Evolutionary conservation across 2,113 vertebrate genomes (phyloP).

Genomic region (Taurulus bubalis): DNA sequence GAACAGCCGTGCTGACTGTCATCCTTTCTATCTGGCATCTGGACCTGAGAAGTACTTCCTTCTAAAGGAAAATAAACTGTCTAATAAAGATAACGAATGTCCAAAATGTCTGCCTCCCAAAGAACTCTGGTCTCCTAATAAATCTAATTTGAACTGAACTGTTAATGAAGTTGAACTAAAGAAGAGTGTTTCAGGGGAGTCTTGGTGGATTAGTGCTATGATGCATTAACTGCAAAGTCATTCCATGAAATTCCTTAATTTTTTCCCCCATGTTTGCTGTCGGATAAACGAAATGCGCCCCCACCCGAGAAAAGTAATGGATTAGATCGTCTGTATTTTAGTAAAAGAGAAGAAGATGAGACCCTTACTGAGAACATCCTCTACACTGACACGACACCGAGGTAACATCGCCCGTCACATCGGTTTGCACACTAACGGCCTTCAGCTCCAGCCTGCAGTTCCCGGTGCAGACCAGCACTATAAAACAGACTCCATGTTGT

Average conservation of each 20-base stretch:
- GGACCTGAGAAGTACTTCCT: slow-evolving; percentile 64
- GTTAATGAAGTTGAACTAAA: background rate
- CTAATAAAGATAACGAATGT: slow-evolving; percentile 29
- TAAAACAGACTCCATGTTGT: slow-evolving; percentile 85
- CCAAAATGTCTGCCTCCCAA: slow-evolving; percentile 3
- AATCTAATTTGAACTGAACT: background rate
- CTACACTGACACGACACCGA: slow-evolving; percentile 28
- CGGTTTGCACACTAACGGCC: slow-evolving; percentile 23
- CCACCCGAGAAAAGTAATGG: too few relatives aligned
- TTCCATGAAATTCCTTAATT: background rate
- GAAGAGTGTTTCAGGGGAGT: background rate
- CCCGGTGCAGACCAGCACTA: slow-evolving; percentile 58
- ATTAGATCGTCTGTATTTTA: background rate
- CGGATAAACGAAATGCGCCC: too few relatives aligned
- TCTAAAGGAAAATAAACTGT: slow-evolving; percentile 55
- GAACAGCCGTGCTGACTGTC: background rate
- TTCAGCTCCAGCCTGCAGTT: slow-evolving; percentile 32
- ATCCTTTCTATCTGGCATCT: slow-evolving; percentile 37
- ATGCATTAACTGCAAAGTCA: background rate
- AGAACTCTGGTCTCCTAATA: background rate
- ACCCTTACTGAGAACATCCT: slow-evolving; percentile 45
- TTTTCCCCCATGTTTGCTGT: background rate
- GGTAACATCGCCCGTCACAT: slow-evolving; percentile 27
- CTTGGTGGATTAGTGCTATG: background rate
- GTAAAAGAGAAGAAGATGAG: slow-evolving; percentile 36